phyloP scores from a whole-genome alignment of 2,888 invertebrate species.

The Caenorhabditis zanzibari region DNA sequence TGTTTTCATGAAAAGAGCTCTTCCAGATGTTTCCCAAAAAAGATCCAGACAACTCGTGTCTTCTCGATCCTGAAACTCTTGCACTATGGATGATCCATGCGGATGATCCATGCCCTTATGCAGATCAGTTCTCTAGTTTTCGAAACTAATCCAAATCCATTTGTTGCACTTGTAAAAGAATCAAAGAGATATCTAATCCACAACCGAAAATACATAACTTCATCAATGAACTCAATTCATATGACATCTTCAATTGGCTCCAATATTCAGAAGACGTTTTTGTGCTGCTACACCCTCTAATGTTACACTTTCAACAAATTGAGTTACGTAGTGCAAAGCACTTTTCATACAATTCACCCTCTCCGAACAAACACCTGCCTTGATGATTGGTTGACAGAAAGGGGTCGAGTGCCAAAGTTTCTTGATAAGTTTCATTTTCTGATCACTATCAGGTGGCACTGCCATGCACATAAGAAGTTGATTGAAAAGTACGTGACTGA shows the following conservation, averaged over 20 bases:
- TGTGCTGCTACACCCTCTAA: neutral
- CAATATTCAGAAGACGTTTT: slow-evolving; percentile 3
- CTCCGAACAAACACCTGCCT: slow-evolving; percentile 43
- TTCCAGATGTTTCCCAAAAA: too few species aligned
- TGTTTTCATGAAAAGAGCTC: neutral
- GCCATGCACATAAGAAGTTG: slow-evolving; percentile 34
- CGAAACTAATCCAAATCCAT: neutral
- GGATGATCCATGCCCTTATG: neutral
- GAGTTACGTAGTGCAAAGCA: slow-evolving; percentile 42
- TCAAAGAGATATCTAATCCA: neutral
- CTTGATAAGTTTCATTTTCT: slow-evolving; percentile 43
- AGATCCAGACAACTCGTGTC: neutral
- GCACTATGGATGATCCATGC: neutral
- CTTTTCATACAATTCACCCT: slow-evolving; percentile 29
- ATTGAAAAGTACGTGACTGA: slow-evolving; percentile 49
- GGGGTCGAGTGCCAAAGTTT: slow-evolving; percentile 44
- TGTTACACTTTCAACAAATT: slow-evolving; percentile 21
- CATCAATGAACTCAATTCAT: neutral
- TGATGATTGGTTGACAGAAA: slow-evolving; percentile 38
- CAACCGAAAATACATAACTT: neutral
- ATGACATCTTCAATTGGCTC: neutral
- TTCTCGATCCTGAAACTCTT: neutral
- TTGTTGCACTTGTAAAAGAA: neutral
- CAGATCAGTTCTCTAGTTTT: neutral
- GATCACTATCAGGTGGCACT: slow-evolving; percentile 47